Evolutionary conservation across 2,113 vertebrate genomes (phyloP).

Genomic region (Sciurus niger): DNA sequence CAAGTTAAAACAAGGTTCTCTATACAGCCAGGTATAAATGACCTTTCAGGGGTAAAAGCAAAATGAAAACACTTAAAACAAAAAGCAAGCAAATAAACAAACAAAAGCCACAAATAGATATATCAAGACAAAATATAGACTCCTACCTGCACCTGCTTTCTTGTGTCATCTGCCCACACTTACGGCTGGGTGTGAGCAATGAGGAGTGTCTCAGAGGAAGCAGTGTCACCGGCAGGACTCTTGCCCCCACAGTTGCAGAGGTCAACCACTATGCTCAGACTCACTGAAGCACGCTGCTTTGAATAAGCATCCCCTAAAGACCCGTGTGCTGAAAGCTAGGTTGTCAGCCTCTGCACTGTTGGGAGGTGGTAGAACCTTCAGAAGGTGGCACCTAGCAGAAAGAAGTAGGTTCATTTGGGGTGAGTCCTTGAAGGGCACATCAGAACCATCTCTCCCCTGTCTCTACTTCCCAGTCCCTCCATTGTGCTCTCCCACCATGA

Average conservation of each 20-base stretch:
- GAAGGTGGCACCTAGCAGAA: background rate
- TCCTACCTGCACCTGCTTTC: background rate
- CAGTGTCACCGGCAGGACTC: background rate
- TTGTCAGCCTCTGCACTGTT: no score
- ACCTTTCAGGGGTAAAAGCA: background rate
- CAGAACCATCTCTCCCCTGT: background rate
- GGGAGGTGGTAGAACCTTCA: background rate
- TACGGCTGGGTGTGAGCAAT: background rate
- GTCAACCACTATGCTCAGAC: constrained; percentile 1
- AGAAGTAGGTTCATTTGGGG: background rate
- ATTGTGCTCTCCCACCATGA: background rate
- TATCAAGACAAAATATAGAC: background rate
- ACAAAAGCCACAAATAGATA: background rate
- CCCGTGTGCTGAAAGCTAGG: background rate
- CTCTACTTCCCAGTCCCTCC: background rate
- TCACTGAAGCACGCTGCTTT: background rate
- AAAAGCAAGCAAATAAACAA: background rate
- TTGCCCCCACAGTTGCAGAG: background rate
- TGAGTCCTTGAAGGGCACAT: background rate
- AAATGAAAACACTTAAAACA: constrained; percentile 54
- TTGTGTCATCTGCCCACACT: background rate
- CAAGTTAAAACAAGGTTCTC: background rate
- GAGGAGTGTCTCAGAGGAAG: background rate
- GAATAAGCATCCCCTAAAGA: background rate
- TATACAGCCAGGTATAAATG: background rate